Evolutionary conservation across 2,888 invertebrate genomes (phyloP), one percentile per base, ranked within the genome.

Genomic region (Eueremaeus valkanovi): DNA sequence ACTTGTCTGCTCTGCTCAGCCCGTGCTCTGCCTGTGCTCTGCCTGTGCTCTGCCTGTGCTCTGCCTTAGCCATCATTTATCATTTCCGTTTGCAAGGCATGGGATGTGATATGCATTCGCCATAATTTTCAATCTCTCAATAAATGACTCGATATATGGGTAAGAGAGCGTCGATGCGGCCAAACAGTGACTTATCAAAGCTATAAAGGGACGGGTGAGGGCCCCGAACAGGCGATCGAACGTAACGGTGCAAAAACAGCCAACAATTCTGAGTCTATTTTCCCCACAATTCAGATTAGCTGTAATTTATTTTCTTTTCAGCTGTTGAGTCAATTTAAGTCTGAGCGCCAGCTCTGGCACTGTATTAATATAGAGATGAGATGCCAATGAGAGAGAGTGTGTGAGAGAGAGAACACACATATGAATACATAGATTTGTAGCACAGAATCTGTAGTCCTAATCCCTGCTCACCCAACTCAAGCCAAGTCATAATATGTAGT

Each of bases 291-390:
- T 51, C 18, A 51, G 51, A 51, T 51, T 51, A 51, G 51, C 16
- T 18, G 8, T 16, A 51, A 51, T 51, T 51, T 51, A 51, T 51
- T 51, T 21, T 51, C 51, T 51, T 51, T 51, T 51, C 51, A 51
- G 51, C 51, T 51, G 51, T 51, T 51, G 51, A 51, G 51, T 51
- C 51, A 51, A 51, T 51, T 51, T 51, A 16, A 21, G 8, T 21
- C 51, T 18, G 9, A 21, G n/a, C 16, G 18, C 51, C 6, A 51
- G 18, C 21, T n/a, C 5, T n/a, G 18, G 21, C n/a, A 51, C 6
- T 18, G 51, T 51, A 51, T 51, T n/a, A n/a, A 51, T 11, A 51
- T 51, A 18, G 8, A 51, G 18, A 21, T 51, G 51, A 51, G 9
- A 9, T 6, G 8, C 21, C n/a, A n/a, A n/a, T n/a, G n/a, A n/a